Percentiles rank a stretch among this genome's conserved stretches.
These are phyloP conservation scores for Thomomys bottae DNA, from an alignment of 2,113 vertebrate species.

Conservation along the genomic window DNA sequence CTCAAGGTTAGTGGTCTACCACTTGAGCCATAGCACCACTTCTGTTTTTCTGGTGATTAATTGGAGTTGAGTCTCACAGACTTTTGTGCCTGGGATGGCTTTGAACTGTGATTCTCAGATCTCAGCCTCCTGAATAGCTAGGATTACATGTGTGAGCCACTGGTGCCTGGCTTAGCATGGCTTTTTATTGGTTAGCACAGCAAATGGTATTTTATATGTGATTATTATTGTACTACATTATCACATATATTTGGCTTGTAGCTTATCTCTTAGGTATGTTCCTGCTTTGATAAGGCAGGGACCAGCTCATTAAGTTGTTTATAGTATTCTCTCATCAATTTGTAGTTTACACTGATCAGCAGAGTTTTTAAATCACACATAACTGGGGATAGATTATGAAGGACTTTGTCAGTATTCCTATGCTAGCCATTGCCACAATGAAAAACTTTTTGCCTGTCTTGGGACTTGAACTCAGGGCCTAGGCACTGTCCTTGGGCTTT, in stretches of 20 bases:
- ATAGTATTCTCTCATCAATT: not conserved
- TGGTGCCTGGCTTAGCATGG: too few relatives aligned
- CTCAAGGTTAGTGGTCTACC: too few relatives aligned
- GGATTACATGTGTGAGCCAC: too few relatives aligned
- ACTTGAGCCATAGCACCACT: too few relatives aligned
- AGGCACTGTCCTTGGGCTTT: too few relatives aligned
- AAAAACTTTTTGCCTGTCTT: not conserved
- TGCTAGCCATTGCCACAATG: not conserved
- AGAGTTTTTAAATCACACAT: constrained; percentile 12
- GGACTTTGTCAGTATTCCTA: not conserved
- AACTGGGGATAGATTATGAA: constrained; percentile 36
- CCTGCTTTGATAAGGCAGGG: not conserved
- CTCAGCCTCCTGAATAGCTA: too few relatives aligned
- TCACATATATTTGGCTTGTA: not conserved
- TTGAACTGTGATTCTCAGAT: too few relatives aligned
- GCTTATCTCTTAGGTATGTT: not conserved
- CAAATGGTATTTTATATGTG: not conserved
- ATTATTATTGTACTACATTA: not conserved
- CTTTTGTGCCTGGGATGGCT: too few relatives aligned
- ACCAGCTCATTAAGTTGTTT: constrained; percentile 13
- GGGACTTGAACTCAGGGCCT: too few relatives aligned
- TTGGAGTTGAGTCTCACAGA: too few relatives aligned
- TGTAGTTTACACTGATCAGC: not conserved
- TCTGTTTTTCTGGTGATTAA: too few relatives aligned
- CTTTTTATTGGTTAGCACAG: not conserved